Percentiles rank a stretch among this genome's conserved stretches.
Evolutionary conservation across 2,113 vertebrate genomes (phyloP).

Genomic region (Lepisosteus osseus): DNA sequence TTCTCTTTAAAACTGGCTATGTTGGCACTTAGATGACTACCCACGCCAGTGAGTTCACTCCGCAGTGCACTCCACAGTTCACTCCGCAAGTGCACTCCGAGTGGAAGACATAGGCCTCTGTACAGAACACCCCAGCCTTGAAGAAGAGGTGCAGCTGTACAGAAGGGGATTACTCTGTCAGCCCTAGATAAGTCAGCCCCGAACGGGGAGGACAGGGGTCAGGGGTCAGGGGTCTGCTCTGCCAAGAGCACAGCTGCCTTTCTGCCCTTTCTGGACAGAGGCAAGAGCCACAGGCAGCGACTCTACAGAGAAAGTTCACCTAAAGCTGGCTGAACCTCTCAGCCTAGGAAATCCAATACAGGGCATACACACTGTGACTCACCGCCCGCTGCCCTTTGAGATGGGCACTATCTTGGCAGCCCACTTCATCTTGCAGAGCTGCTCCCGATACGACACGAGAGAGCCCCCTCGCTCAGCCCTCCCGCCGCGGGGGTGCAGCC

Average conservation of each 20-base stretch:
- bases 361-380: background rate
- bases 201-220: background rate
- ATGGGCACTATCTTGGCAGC: background rate
- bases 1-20: too few relatives aligned
- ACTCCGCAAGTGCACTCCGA: too few relatives aligned
- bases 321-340: background rate
- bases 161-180: background rate
- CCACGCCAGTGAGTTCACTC: too few relatives aligned
- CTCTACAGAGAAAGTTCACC: background rate
- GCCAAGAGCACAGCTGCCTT: constrained; percentile 4
- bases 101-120: too few relatives aligned
- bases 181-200: constrained; percentile 3
- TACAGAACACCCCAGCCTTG: too few relatives aligned
- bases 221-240: background rate
- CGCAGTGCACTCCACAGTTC: too few relatives aligned
- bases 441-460: too few relatives aligned
- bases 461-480: too few relatives aligned
- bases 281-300: background rate
- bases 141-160: too few relatives aligned
- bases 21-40: too few relatives aligned
- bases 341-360: constrained; percentile 6
- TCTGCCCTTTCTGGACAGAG: background rate
- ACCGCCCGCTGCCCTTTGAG: background rate
- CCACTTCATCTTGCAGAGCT: too few relatives aligned
- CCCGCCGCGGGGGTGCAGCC: too few relatives aligned